Evolutionary conservation across 2,888 invertebrate genomes (phyloP).

Genomic region (Melieria omissa): DNA sequence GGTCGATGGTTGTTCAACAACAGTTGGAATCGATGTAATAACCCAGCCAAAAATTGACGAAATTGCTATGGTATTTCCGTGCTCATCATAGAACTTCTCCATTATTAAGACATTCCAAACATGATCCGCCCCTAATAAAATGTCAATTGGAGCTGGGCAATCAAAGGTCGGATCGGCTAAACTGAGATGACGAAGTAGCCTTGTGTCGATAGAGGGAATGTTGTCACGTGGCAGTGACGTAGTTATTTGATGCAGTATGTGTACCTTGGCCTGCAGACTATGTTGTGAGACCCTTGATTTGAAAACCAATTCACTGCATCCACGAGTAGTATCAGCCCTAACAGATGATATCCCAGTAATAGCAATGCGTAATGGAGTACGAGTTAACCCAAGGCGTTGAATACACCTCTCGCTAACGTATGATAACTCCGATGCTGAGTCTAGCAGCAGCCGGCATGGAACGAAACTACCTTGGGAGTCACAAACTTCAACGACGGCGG

Average conservation of each 20-base stretch:
- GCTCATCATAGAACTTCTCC: not conserved
- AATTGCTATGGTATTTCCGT: too few relatives aligned
- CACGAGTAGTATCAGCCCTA: conserved; percentile 7
- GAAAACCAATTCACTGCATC: not conserved
- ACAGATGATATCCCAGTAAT: conserved; percentile 8
- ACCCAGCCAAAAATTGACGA: too few relatives aligned
- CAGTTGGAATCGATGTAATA: too few relatives aligned
- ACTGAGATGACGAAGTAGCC: not conserved
- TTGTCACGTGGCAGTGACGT: not conserved
- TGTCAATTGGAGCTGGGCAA: not conserved
- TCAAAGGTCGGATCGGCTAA: not conserved
- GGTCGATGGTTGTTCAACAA: too few relatives aligned
- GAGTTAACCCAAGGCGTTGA: conserved; percentile 1
- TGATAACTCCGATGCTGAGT: conserved; percentile 29
- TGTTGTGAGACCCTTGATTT: not conserved
- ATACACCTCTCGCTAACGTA: conserved; percentile 13
- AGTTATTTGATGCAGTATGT: not conserved
- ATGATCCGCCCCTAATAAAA: not conserved
- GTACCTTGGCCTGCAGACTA: not conserved
- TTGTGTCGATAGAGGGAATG: not conserved
- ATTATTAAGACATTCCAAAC: conserved; percentile 1
- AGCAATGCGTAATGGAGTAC: not conserved
- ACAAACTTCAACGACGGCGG: conserved; percentile 28
- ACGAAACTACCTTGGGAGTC: conserved; percentile 10
- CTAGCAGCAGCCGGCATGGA: conserved; percentile 26